Base-by-base conservation (phyloP, 2,888 invertebrate species). In the Acronicta leporina region DNA sequence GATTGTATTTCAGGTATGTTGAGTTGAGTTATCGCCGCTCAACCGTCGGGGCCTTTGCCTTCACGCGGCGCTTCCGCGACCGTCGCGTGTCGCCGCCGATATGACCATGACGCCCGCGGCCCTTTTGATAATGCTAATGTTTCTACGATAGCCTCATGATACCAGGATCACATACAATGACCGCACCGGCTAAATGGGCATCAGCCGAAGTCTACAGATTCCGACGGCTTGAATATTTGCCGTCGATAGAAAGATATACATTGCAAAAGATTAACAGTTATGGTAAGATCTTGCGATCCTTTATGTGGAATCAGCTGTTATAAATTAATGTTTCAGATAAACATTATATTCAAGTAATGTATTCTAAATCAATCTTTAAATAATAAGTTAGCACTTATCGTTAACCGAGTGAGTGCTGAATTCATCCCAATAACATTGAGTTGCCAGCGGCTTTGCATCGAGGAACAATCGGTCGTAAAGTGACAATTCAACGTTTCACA, bases 51-150 rank as follows among this genome's bases (percentile, higher is more conserved):
- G 86, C 89, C 89, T 91, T 92, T 89, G 90, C 83, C 84, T 87
- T 79, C 83, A 81, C 75, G 80, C 79, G 80, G 81, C 81, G 88
- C 90, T 92, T 92, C 92, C 92, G 91, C 90, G 88, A 87, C 87
- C 86, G 88, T 88, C 88, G 87, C 84, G 85, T 88, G 91, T 91
- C 89, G 87, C 82, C 89, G 79, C 85, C 87, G 92, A 92, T 92
- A 91, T 86, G 86, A 91, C 84, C 91, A 87, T 87, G 90, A 91
- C 90, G 87, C 90, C 87, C 82, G 92, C 91, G 92, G 92, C 83
- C 88, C 91, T 92, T 90, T 91, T 92, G 92, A 92, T 93, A 92
- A 92, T 91, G 92, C 90, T 92, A 93, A 93, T 92, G 92, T 91
- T 86, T 73, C 82, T 81, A 79, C 86, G 92, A 92, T 92, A 90